Base-by-base conservation (phyloP, 2,888 invertebrate species). In the Eumacrocentrus americanus region DNA sequence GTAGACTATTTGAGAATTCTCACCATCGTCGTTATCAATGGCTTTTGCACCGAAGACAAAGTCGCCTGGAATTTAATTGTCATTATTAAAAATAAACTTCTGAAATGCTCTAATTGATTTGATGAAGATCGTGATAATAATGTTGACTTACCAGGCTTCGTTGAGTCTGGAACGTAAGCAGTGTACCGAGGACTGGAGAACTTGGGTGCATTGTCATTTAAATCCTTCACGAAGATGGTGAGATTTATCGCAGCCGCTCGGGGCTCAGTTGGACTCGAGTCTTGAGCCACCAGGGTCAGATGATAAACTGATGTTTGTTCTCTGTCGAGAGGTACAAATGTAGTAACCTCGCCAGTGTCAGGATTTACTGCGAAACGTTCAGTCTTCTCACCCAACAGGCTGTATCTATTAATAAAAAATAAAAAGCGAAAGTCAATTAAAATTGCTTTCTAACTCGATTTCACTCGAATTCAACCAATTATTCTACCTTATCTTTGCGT, bases 1-100 rank as follows among this genome's bases (percentile, higher is more conserved):
- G 79, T 96, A 97, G 0, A 86, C 81, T 55, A 97, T 89, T 74
- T 88, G 87, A 56, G 93, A 91, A 78, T 96, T 96, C 0, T 84
- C 81, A 0, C 91, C 94, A 58, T 89, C 86, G 79, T 97, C 97
- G 61, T 85, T 85, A 79, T 97, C 97, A 4, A 85, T 84, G 0
- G 96, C 96, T 78, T 89, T 91, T 0, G 93, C 92, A 6, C 96
- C 96, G 76, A 94, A 92, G 20, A 97, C 92, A 82, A 96, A 97
- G 72, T 94, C 82, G 47, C 85, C 87, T 81, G 67, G 4, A 64
- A 60, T 16, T 42, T n/a, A n/a, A n/a, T n/a, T n/a, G n/a, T 50
- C 35, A 38, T 14, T 2, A 48, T 23, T 9, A 22, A 40, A 3
- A 34, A n/a, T 25, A 22, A 14, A 40, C 18, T 9, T 1, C 1